A percentile compares a stretch with the other conserved stretches of the same genome.
phyloP scores from a whole-genome alignment of 2,797 vertebrate species.

The Oophaga sylvatica region DNA sequence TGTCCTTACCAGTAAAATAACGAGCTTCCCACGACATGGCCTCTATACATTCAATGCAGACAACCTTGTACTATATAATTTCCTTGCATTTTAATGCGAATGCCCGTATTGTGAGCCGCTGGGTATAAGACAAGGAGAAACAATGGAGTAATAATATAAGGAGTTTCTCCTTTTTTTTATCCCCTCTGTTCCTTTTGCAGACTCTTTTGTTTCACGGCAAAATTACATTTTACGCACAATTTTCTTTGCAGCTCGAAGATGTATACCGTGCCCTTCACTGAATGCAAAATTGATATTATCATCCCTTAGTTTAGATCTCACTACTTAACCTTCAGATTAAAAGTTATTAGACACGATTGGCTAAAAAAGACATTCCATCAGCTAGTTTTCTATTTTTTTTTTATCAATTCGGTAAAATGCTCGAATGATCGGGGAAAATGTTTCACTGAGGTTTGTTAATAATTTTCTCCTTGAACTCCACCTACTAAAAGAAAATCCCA shows the following conservation, averaged over 20 bases:
- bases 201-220: conserved; percentile 72
- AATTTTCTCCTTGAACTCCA: neutral
- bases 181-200: conserved; percentile 10
- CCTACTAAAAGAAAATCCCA: neutral
- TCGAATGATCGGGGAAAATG: conserved; percentile 11
- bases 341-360: conserved; percentile 83
- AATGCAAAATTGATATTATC: conserved; percentile 83
- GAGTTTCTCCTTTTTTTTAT: conserved; percentile 4
- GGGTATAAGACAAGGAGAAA: conserved; percentile 14
- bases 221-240: conserved; percentile 81
- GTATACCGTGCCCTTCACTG: conserved; percentile 80
- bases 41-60: conserved; percentile 26
- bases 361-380: conserved; percentile 76
- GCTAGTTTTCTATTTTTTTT: conserved; percentile 61
- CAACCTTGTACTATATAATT: conserved; percentile 43
- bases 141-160: conserved; percentile 33
- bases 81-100: conserved; percentile 15
- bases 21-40: neutral
- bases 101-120: neutral
- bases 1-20: neutral
- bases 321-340: conserved; percentile 85
- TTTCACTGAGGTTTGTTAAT: conserved; percentile 12
- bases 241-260: conserved; percentile 77
- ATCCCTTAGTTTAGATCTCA: conserved; percentile 81
- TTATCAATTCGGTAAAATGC: conserved; percentile 65